Evolutionary conservation across 2,888 invertebrate species (phyloP).

Genomic region (Conchocele bisecta): DNA sequence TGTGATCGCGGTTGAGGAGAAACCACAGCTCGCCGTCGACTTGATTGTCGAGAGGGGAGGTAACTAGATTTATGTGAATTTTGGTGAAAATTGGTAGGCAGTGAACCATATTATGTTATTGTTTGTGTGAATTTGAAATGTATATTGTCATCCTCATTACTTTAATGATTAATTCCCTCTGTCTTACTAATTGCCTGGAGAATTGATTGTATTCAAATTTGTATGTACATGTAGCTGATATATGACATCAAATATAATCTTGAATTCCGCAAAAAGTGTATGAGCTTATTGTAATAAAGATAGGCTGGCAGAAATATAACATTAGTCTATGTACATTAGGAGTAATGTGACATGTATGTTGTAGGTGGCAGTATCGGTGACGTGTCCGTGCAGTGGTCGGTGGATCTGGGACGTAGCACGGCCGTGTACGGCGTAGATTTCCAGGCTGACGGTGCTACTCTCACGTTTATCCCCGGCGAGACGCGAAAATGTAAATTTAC

Average conservation of each 20-base stretch:
- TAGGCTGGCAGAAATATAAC: too few species aligned
- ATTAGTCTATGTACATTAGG: too few species aligned
- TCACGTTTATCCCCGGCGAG: conserved; percentile 75
- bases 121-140: not conserved
- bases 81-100: not conserved
- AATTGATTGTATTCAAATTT: too few species aligned
- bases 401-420: conserved; percentile 68
- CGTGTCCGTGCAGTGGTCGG: conserved; percentile 77
- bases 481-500: conserved; percentile 69
- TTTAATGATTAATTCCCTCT: too few species aligned
- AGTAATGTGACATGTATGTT: too few species aligned
- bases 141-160: not conserved
- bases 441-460: conserved; percentile 80
- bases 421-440: conserved; percentile 76
- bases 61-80: conserved; percentile 51
- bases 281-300: too few species aligned
- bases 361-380: conserved; percentile 79
- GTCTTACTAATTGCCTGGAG: too few species aligned
- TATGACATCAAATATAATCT: too few species aligned
- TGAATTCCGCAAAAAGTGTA: too few species aligned
- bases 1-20: conserved; percentile 75
- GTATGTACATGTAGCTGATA: too few species aligned
- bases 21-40: conserved; percentile 75
- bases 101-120: not conserved
- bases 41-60: conserved; percentile 79